A percentile compares a stretch with the other conserved stretches of the same genome.
These are phyloP conservation scores for Phengaris alcon DNA, from an alignment of 2,888 invertebrate species.

Conservation along the genomic window DNA sequence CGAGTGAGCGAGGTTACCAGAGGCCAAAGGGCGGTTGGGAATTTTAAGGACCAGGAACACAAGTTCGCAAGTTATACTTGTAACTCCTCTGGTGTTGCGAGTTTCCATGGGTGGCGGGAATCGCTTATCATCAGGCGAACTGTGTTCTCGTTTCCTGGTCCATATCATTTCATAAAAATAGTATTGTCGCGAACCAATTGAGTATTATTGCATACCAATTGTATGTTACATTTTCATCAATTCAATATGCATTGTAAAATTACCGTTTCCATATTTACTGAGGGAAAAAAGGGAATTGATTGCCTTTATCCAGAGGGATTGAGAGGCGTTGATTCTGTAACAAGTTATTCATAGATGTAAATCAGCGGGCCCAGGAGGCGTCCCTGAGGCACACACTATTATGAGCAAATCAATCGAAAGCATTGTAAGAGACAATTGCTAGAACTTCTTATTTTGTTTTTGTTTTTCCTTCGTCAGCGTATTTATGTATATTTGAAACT, in stretches of 20 bases:
- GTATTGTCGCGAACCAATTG: no score
- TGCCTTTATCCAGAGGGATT: not conserved
- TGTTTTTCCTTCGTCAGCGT: not conserved
- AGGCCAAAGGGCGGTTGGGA: no score
- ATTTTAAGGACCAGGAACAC: no score
- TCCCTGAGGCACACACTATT: conserved; percentile 1
- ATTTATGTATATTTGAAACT: not conserved
- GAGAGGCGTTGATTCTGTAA: conserved; percentile 1
- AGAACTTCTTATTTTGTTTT: not conserved
- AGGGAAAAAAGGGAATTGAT: not conserved
- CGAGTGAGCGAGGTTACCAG: no score
- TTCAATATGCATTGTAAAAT: not conserved
- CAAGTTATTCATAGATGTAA: conserved; percentile 26
- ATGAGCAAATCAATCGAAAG: conserved; percentile 8
- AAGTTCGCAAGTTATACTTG: no score
- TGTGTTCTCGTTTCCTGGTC: no score
- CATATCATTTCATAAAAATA: no score
- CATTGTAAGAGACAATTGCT: conserved; percentile 7
- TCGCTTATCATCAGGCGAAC: no score
- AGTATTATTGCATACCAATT: not conserved
- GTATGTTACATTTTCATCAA: not conserved
- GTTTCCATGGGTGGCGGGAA: no score
- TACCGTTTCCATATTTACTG: conserved; percentile 18
- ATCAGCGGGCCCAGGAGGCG: conserved; percentile 7
- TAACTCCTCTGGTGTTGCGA: no score